Percentiles rank a stretch among this genome's conserved stretches.
Evolutionary conservation across 2,113 vertebrate genomes (phyloP).

Genomic region (Dermatemys mawii): DNA sequence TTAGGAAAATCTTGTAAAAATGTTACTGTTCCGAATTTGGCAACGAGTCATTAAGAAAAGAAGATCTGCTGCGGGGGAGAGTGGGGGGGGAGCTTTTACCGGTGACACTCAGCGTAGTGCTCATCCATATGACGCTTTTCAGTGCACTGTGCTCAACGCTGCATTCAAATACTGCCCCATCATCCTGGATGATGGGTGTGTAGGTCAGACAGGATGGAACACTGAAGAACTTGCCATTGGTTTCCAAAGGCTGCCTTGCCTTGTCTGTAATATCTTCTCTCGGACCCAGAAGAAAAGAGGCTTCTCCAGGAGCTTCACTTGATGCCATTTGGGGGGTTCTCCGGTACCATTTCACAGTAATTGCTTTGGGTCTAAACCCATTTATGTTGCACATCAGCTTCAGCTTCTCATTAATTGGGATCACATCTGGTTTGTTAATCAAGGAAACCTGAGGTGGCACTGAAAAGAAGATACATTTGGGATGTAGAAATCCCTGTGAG

Average conservation of each 20-base stretch:
- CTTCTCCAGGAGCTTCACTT: not conserved
- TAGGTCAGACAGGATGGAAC: constrained; percentile 51
- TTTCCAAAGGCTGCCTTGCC: constrained; percentile 47
- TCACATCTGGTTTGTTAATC: constrained; percentile 55
- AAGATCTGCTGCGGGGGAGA: not conserved
- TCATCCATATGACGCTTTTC: not conserved
- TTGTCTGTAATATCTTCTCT: constrained; percentile 47
- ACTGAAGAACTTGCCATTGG: constrained; percentile 34
- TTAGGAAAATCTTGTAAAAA: not conserved
- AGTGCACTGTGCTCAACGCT: constrained; percentile 37
- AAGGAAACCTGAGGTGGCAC: constrained; percentile 62
- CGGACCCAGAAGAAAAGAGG: not conserved
- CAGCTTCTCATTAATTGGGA: constrained; percentile 31
- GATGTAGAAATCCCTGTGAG: not conserved
- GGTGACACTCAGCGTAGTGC: constrained; percentile 46
- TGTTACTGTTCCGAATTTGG: not conserved
- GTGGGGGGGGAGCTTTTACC: not conserved
- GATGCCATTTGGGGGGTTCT: not conserved
- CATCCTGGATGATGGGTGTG: constrained; percentile 51
- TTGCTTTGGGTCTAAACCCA: constrained; percentile 17
- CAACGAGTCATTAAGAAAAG: not conserved
- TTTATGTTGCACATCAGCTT: constrained; percentile 61
- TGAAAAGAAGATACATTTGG: not conserved
- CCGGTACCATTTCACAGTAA: constrained; percentile 65
- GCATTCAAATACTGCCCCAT: constrained; percentile 57